phyloP scores from a whole-genome alignment of 2,888 invertebrate genomes.

The Ecdyonurus torrentis region DNA sequence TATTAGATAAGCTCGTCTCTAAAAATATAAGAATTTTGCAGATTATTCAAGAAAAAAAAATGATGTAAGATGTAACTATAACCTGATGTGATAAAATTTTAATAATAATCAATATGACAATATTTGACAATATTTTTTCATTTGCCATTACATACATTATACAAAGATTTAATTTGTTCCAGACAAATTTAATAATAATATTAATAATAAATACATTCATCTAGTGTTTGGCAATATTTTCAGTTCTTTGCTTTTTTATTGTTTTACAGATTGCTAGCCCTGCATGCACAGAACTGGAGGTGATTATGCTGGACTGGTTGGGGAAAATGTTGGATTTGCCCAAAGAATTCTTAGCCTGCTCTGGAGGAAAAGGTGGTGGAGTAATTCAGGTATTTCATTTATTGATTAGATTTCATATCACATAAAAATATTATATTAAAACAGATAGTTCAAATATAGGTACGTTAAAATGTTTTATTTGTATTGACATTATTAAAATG shows the following conservation, averaged over 20 bases:
- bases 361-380: slow-evolving; percentile 66
- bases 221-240: not conserved
- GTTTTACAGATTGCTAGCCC: slow-evolving; percentile 68
- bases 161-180: too few relatives aligned
- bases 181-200: too few relatives aligned
- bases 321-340: slow-evolving; percentile 85
- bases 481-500: too few relatives aligned
- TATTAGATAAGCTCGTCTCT: slow-evolving; percentile 3
- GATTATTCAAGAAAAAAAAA: not conserved
- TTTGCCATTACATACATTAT: not conserved
- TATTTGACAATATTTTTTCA: not conserved
- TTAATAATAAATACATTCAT: not conserved
- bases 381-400: slow-evolving; percentile 61
- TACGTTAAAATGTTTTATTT: too few relatives aligned
- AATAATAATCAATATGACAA: not conserved
- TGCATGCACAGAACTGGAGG: slow-evolving; percentile 89
- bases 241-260: slow-evolving; percentile 4
- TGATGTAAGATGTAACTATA: slow-evolving; percentile 1
- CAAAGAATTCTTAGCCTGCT: slow-evolving; percentile 61
- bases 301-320: slow-evolving; percentile 90
- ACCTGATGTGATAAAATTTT: not conserved
- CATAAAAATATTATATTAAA: too few relatives aligned
- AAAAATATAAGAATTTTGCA: too few relatives aligned
- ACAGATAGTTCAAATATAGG: too few relatives aligned
- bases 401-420: slow-evolving; percentile 9